A percentile compares a stretch with the other conserved stretches of the same genome.
Evolutionary conservation across 2,888 invertebrate species (phyloP).

Genomic region (Macrophya annulata): DNA sequence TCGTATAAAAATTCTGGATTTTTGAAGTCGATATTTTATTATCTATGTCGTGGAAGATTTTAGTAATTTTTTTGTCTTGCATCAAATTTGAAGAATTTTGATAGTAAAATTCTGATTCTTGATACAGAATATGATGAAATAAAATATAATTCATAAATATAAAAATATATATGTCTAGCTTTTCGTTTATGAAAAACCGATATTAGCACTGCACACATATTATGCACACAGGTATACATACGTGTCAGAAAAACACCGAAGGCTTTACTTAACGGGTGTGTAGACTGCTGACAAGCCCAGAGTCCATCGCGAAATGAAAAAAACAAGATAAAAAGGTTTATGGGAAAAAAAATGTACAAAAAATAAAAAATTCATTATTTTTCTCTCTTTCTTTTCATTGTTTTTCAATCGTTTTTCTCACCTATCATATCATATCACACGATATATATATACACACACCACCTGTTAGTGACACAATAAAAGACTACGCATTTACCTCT

Average conservation of each 20-base stretch:
- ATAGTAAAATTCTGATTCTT: not conserved
- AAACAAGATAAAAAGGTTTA: not conserved
- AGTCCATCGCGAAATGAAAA: not conserved
- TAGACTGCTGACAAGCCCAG: slow-evolving; percentile 40
- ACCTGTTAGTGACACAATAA: slow-evolving; percentile 24
- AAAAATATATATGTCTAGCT: not conserved
- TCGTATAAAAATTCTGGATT: too few species aligned
- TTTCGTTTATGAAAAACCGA: not conserved
- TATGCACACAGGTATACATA: not conserved
- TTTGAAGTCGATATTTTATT: too few species aligned
- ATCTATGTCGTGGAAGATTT: too few species aligned
- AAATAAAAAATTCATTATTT: not conserved
- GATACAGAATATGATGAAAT: not conserved
- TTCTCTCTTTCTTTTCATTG: not conserved
- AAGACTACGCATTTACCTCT: not conserved
- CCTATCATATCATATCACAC: too few species aligned
- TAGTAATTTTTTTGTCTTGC: too few species aligned
- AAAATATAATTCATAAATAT: not conserved
- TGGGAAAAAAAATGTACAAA: not conserved
- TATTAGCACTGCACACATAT: not conserved
- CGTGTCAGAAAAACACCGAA: slow-evolving; percentile 25
- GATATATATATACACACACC: not conserved
- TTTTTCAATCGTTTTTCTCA: slow-evolving; percentile 10
- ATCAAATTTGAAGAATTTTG: too few species aligned
- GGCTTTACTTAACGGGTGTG: slow-evolving; percentile 21